phyloP scores from a whole-genome alignment of 1,140 invertebrate genomes.

The Hyles vespertilio region DNA sequence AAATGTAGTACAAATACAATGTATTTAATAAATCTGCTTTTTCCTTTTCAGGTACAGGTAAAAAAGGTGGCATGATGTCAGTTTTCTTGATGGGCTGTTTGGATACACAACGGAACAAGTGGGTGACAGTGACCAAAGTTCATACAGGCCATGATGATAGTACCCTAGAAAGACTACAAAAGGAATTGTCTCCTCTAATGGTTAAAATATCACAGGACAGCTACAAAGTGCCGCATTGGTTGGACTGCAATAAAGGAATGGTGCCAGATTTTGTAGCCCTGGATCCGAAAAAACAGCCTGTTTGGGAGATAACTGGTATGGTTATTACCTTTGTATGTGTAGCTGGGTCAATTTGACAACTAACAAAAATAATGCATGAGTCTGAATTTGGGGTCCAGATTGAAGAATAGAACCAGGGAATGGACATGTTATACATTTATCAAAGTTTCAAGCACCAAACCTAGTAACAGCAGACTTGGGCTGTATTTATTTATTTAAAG shows the following conservation, averaged over 20 bases:
- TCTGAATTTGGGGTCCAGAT: too few species aligned
- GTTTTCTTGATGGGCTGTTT: slow-evolving; percentile 95
- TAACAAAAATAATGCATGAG: too few species aligned
- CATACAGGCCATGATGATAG: slow-evolving; percentile 92
- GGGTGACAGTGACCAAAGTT: slow-evolving; percentile 93
- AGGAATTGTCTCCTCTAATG: slow-evolving; percentile 82
- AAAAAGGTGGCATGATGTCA: slow-evolving; percentile 95
- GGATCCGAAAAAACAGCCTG: slow-evolving; percentile 89
- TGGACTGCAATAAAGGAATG: slow-evolving; percentile 88
- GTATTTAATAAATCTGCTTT: background rate
- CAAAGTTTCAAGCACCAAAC: too few species aligned
- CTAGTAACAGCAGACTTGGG: too few species aligned
- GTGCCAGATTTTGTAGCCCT: slow-evolving; percentile 92
- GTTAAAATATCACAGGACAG: slow-evolving; percentile 84
- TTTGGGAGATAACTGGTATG: slow-evolving; percentile 93
- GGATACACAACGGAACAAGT: slow-evolving; percentile 80
- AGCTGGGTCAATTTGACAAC: too few species aligned
- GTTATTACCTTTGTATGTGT: too few species aligned
- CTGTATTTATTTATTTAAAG: too few species aligned
- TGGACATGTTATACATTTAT: too few species aligned
- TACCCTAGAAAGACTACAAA: slow-evolving; percentile 86
- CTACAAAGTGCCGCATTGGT: slow-evolving; percentile 84
- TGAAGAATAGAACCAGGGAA: too few species aligned
- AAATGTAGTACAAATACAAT: background rate
- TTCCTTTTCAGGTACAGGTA: slow-evolving; percentile 80